These are phyloP conservation scores for Macrosiphum euphorbiae DNA, from an alignment of 2,888 invertebrate genomes.

Conservation along the genomic window DNA sequence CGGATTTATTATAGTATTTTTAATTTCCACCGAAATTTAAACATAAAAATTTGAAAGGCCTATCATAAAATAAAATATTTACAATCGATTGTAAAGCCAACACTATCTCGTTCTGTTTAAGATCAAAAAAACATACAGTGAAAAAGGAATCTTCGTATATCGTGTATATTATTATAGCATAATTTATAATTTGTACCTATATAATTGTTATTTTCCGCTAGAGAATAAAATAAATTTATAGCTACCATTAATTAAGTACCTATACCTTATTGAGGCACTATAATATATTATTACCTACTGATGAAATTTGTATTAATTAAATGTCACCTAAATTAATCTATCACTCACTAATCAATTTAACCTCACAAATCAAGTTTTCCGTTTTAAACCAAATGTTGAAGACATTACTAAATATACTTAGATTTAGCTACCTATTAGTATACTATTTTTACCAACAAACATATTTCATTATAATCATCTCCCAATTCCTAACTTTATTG, in stretches of 20 bases:
- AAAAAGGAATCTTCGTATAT: background rate
- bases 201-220: background rate
- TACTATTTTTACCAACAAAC: slow-evolving; percentile 12
- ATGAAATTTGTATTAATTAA: background rate
- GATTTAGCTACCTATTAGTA: too few relatives aligned
- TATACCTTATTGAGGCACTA: background rate
- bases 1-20: background rate
- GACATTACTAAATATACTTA: background rate
- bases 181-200: background rate
- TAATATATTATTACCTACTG: background rate
- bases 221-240: background rate
- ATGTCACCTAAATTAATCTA: background rate
- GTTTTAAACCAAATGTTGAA: background rate
- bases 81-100: background rate
- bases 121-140: background rate
- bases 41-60: background rate
- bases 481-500: background rate
- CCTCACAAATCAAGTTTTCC: too few relatives aligned
- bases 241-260: background rate
- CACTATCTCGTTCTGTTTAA: background rate
- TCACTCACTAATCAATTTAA: background rate
- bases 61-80: background rate
- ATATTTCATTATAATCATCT: too few relatives aligned
- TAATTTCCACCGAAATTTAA: background rate
- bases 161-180: background rate